phyloP scores from a whole-genome alignment of 2,888 invertebrate species.

The Colostygia pectinataria region DNA sequence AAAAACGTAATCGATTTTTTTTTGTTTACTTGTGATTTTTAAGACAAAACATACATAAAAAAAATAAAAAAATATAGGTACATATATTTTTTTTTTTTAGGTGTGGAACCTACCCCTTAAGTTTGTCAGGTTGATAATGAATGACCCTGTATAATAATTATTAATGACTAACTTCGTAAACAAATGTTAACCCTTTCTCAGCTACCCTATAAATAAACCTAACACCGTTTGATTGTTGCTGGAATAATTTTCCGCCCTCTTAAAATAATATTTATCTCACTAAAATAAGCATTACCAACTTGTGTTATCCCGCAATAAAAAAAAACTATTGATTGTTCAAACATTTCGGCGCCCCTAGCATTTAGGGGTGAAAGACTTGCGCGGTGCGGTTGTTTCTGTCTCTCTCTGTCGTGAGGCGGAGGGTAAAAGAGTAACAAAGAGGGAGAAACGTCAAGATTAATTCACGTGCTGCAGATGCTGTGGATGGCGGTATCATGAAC shows the following conservation, averaged over 20 bases:
- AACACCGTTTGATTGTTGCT: background rate
- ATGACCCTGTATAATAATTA: no score
- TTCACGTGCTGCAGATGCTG: constrained; percentile 75
- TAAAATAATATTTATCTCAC: constrained; percentile 33
- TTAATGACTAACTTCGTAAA: no score
- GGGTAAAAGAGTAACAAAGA: constrained; percentile 49
- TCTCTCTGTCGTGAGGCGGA: constrained; percentile 38
- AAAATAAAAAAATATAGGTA: no score
- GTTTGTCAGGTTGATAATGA: no score
- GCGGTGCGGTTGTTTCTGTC: constrained; percentile 56
- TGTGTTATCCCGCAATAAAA: constrained; percentile 41
- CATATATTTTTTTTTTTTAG: no score
- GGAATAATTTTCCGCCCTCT: constrained; percentile 18
- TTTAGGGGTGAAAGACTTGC: constrained; percentile 62
- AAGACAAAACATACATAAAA: no score
- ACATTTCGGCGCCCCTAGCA: constrained; percentile 47
- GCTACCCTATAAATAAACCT: background rate
- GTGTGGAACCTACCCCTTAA: no score
- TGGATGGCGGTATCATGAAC: constrained; percentile 42
- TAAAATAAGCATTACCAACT: constrained; percentile 33
- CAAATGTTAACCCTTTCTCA: no score
- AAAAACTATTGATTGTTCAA: constrained; percentile 67
- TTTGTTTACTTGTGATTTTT: no score
- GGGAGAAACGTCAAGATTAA: constrained; percentile 52
- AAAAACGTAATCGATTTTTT: no score